These are phyloP conservation scores for Dasypus novemcinctus DNA, from an alignment of 2,113 vertebrate species.

Conservation along the genomic window DNA sequence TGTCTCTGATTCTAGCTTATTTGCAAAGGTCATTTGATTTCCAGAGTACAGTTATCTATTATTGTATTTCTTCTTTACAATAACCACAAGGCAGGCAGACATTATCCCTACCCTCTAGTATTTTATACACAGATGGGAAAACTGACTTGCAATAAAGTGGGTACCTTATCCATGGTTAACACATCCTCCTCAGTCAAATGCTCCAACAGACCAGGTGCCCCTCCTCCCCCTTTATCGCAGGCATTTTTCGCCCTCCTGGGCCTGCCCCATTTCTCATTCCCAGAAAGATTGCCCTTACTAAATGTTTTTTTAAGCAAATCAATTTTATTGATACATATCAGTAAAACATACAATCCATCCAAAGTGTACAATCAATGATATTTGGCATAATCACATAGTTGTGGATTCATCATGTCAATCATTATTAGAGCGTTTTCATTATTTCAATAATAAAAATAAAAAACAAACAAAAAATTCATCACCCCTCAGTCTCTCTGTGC, in stretches of 20 bases:
- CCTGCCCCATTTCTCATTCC: conserved; percentile 3
- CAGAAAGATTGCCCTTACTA: neutral
- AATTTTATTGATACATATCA: too few species aligned
- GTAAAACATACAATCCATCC: too few species aligned
- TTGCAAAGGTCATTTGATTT: conserved; percentile 21
- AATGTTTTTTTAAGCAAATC: neutral
- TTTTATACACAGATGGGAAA: neutral
- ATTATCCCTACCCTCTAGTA: neutral
- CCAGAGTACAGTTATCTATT: neutral
- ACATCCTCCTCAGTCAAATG: neutral
- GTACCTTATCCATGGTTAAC: neutral
- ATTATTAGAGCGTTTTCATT: too few species aligned
- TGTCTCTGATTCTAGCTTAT: neutral
- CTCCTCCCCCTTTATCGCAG: neutral
- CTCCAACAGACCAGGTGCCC: neutral
- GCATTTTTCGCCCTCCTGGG: neutral
- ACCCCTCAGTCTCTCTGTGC: too few species aligned
- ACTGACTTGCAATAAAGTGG: conserved; percentile 17
- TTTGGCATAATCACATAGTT: too few species aligned
- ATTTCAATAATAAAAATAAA: too few species aligned
- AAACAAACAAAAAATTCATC: too few species aligned
- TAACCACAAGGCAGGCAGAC: neutral
- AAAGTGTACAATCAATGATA: too few species aligned
- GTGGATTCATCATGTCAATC: too few species aligned
- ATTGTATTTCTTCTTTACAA: conserved; percentile 31